Base-by-base conservation (phyloP, 2,113 vertebrate species). In the Notothenia coriiceps region DNA sequence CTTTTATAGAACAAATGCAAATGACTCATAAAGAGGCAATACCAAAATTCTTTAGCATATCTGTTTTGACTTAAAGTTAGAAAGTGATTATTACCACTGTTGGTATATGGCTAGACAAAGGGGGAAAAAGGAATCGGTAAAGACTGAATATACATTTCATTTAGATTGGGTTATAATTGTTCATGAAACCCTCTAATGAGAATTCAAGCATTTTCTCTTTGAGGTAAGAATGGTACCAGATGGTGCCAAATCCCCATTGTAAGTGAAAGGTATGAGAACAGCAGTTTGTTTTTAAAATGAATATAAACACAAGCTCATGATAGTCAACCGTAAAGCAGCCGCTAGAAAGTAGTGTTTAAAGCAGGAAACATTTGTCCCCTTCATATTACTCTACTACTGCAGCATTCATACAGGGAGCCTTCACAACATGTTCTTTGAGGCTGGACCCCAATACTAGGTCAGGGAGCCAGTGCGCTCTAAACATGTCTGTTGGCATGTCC, bases 271-370 rank as follows among this genome's bases (percentile, higher is more conserved):
- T 74, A 59, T 55, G 70, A 69, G 60, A 57, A 55, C 54, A 52
- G 22, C 40, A 65, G 54, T 59, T 56, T 66, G 22, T n/a, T 80
- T 43, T 73, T 59, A 63, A 82, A 80, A 74, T 79, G 59, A 80
- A 55, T 57, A 69, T 50, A 55, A 65, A 74, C 47, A 65, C 52
- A 80, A 70, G 72, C 73, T 73, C 10, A 50, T 69, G 67, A 85
- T 83, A 77, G 40, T 83, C 70, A 70, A 56, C 77, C 74, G 63
- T 69, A 55, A 76, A 71, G 67, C 77, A 85, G 77, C 57, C 35
- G 5, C 12, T 68, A 47, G 29, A 50, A 83, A 64, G 46, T 52
- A 35, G 66, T 67, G 64, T 83, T 67, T 68, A 62, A 59, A 33
- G 50, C 25, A 56, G 13, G 22, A 64, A 20, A 35, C 4, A 1